Evolutionary conservation across 2,113 vertebrate species (phyloP).

Genomic region (human): GRCh38 chr11:23848501-23849000

Average conservation of each 20-base stretch:
- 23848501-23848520: background rate
- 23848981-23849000: background rate
- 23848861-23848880: background rate
- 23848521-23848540: background rate
- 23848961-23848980: background rate
- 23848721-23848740: background rate
- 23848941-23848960: background rate
- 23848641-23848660: background rate
- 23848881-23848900: background rate
- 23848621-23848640: background rate
- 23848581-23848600: background rate
- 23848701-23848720: background rate
- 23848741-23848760: background rate
- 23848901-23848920: background rate
- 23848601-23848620: background rate
- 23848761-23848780: background rate
- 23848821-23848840: background rate
- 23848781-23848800: background rate
- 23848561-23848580: background rate
- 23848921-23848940: background rate
- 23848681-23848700: background rate
- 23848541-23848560: background rate
- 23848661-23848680: background rate
- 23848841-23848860: background rate
- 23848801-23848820: background rate